Evolutionary conservation across 2,888 invertebrate species (phyloP), one percentile per base, ranked within the genome.

Genomic region (Chalcis sispes): DNA sequence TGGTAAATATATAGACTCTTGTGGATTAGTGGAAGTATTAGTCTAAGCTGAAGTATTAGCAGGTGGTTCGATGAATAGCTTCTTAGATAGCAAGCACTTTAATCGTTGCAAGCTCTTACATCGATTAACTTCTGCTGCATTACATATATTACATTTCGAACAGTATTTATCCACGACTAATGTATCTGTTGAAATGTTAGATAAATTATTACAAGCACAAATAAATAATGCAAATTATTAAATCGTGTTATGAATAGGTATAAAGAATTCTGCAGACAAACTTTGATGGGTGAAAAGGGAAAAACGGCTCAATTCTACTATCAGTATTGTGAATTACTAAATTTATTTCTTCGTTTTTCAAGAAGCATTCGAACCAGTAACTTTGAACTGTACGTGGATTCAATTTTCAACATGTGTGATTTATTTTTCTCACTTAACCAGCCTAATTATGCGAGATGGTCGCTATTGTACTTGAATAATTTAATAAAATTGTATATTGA

Each of bases 311-410:
- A 80, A 78, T 81, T 79, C 78, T 83, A 80, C 80, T 75, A 78
- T 73, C 80, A 77, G 74, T 73, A 76, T 50, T 29, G 54, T 10
- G 23, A 56, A 40, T 15, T 70, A 32, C 25, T 79, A 27, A 25
- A 78, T 0, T 50, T 75, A 52, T 73, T 67, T 50, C 54, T 82
- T 0, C 59, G 72, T 7, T 77, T 87, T 25, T 75, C 73, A 20
- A 77, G 81, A 54, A 85, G 85, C 61, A 82, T 86, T 62, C 66
- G 86, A 32, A 82, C 79, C n/a, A 79, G 80, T 13, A 79, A 87
- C 79, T 82, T 86, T 65, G 73, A 83, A 52, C 70, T 83, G 54
- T 85, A 27, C n/a, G n/a, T n/a, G n/a, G n/a, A n/a, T n/a, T n/a
- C n/a, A n/a, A n/a, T n/a, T n/a, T n/a, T n/a, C n/a, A 76, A 79